These are phyloP conservation scores for Hoplostethus atlanticus DNA, from an alignment of 2,797 vertebrate species.

Conservation along the genomic window DNA sequence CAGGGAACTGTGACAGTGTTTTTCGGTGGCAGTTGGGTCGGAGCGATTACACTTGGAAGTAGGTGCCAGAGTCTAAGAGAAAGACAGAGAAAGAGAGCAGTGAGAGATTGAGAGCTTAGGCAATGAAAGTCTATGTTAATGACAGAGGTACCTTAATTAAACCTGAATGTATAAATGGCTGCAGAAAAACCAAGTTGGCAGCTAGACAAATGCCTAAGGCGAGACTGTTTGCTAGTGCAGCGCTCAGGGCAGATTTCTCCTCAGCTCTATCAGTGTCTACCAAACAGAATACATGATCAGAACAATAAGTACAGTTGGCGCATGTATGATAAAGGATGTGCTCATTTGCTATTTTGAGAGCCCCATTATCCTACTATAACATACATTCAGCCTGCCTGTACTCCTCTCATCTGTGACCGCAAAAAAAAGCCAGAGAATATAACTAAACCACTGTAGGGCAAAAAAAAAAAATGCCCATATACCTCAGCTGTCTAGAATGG, in stretches of 20 bases:
- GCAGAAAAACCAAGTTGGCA: constrained; percentile 70
- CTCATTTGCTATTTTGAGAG: constrained; percentile 49
- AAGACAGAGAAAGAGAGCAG: constrained; percentile 4
- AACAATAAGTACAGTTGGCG: constrained; percentile 45
- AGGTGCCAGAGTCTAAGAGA: constrained; percentile 51
- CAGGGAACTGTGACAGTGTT: constrained; percentile 52
- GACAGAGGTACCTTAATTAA: constrained; percentile 79
- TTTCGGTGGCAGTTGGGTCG: constrained; percentile 47
- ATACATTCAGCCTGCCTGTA: constrained; percentile 51
- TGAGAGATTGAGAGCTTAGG: constrained; percentile 67
- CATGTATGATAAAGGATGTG: constrained; percentile 27
- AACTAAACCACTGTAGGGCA: constrained; percentile 32
- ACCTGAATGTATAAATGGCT: constrained; percentile 70
- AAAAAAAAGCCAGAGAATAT: constrained; percentile 59
- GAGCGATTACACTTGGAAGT: constrained; percentile 48
- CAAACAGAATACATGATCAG: constrained; percentile 62
- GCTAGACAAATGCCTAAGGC: constrained; percentile 75
- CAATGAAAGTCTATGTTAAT: constrained; percentile 76
- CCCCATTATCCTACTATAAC: constrained; percentile 38
- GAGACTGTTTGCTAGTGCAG: constrained; percentile 42
- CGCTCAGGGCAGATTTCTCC: constrained; percentile 55
- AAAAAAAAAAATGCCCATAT: constrained; percentile 38
- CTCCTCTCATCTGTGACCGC: constrained; percentile 41
- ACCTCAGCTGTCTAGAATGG: too few species aligned
- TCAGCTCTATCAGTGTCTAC: constrained; percentile 38